Evolutionary conservation across 1,140 invertebrate species (phyloP).

Genomic region (Diachasmimorpha longicaudata): DNA sequence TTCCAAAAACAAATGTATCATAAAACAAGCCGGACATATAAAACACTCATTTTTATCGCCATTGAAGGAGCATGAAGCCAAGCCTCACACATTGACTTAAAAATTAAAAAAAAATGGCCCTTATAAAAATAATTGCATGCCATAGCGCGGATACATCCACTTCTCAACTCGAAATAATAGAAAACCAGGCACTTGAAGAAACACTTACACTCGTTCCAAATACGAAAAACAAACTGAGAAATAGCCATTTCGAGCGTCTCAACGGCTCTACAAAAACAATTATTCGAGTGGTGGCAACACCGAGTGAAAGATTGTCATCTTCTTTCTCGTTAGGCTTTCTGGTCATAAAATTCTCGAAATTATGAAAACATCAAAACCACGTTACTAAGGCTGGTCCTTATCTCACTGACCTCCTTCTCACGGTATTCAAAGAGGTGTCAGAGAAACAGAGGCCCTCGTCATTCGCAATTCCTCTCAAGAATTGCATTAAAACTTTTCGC

Average conservation of each 20-base stretch:
- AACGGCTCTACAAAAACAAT: not conserved
- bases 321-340: constrained; percentile 11
- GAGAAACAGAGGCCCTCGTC: not conserved
- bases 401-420: not conserved
- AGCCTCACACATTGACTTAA: not conserved
- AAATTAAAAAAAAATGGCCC: not conserved
- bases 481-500: constrained; percentile 8
- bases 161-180: not conserved
- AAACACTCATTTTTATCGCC: not conserved
- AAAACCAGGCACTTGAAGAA: not conserved
- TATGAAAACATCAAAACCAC: not conserved
- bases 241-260: not conserved
- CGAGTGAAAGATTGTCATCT: not conserved
- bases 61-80: not conserved
- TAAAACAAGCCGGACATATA: not conserved
- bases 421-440: not conserved
- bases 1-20: constrained; percentile 42
- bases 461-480: not conserved
- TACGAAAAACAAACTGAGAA: not conserved
- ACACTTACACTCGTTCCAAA: not conserved
- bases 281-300: not conserved
- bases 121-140: constrained; percentile 20
- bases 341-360: not conserved
- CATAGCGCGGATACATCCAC: not conserved
- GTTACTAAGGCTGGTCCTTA: not conserved